These are phyloP conservation scores for Macaria liturata DNA, from an alignment of 2,888 invertebrate species.

Conservation along the genomic window DNA sequence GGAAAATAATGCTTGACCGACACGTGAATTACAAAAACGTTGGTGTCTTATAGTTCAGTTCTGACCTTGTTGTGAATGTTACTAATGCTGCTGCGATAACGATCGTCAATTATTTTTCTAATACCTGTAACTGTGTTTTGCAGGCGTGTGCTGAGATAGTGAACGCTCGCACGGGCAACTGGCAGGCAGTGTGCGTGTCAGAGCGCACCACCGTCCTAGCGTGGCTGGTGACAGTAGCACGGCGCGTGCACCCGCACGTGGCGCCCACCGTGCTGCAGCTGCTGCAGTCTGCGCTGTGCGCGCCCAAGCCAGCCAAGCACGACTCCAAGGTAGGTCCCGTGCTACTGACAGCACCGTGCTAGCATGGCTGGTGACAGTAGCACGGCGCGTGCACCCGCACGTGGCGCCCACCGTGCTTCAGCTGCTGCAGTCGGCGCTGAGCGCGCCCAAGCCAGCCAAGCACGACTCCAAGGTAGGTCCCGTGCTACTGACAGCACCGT, in stretches of 20 bases:
- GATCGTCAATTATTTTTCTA: too few relatives aligned
- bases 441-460: slow-evolving; percentile 60
- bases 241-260: slow-evolving; percentile 94
- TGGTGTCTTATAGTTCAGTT: too few relatives aligned
- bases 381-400: slow-evolving; percentile 90
- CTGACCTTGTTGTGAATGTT: too few relatives aligned
- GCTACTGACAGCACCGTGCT: background rate
- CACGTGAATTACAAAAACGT: too few relatives aligned
- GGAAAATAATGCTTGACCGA: too few relatives aligned
- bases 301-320: slow-evolving; percentile 41
- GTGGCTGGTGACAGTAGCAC: slow-evolving; percentile 92
- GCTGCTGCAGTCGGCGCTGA: slow-evolving; percentile 94
- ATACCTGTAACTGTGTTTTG: too few relatives aligned
- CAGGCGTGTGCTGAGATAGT: slow-evolving; percentile 96
- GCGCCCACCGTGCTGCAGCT: slow-evolving; percentile 95
- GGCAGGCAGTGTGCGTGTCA: slow-evolving; percentile 94
- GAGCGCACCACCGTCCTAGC: slow-evolving; percentile 89
- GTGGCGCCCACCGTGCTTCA: slow-evolving; percentile 96
- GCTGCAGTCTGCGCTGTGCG: slow-evolving; percentile 93
- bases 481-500: background rate
- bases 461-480: slow-evolving; percentile 29
- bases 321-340: slow-evolving; percentile 26
- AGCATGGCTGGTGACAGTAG: too few relatives aligned
- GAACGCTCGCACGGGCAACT: slow-evolving; percentile 94
- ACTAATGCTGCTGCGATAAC: too few relatives aligned